Base-by-base conservation (phyloP, 2,797 vertebrate species). In the Melanotaenia pygmaea region DNA sequence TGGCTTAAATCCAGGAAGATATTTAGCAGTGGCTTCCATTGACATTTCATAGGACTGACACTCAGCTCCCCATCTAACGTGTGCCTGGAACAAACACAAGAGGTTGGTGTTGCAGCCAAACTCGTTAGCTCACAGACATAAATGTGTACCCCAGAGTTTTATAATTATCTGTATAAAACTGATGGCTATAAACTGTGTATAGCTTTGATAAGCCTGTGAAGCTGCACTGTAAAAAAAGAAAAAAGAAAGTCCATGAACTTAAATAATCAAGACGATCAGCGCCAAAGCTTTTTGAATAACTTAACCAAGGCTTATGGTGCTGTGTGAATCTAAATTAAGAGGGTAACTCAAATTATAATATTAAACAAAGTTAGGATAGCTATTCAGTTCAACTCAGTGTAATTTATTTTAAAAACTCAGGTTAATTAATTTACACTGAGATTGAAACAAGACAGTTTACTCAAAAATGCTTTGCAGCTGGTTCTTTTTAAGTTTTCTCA, bases 31-130 rank as follows among this genome's bases (percentile, higher is more conserved):
- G 16, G 88, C 81, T 51, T n/a, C 84, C 80, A 94, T 18, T 50
- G 82, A 87, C 59, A 95, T 76, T 60, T 92, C 88, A 77, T 94
- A 95, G 34, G 91, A 45, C 80, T 95, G 93, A 83, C 94, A 94
- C 80, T 95, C 93, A 69, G 92, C 90, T 68, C 95, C 95, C 94
- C 94, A 95, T 86, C 79, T 86, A 13, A 95, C 7, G 32, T 91
- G 77, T 14, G 86, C 81, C 95, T 95, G 8, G 22, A 87, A 66
- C 76, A 85, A 85, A 87, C 57, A 81, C 26, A 81, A 51, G 14
- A 56, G 24, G 14, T 30, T 6, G 7, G 13, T 5, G 16, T 28
- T 13, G 14, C 47, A 59, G 1, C 20, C 32, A 34, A 35, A 0
- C 56, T 59, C n/a, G 18, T 6, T 7, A 56, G 13, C 14, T 30